Evolutionary conservation across 2,888 invertebrate species (phyloP).

Genomic region (Drosophila greeni): DNA sequence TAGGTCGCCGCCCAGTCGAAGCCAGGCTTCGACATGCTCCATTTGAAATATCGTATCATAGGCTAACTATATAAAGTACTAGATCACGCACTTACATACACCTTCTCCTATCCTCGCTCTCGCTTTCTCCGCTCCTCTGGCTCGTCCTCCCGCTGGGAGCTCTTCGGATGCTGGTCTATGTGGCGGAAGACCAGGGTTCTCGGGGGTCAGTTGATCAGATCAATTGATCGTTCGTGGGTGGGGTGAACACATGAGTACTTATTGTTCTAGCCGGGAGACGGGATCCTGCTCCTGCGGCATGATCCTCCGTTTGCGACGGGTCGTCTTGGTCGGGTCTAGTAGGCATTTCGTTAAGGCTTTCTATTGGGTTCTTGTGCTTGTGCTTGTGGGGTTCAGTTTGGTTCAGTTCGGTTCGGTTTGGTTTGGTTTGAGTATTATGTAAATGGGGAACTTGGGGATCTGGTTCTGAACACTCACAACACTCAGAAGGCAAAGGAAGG

Average conservation of each 20-base stretch:
- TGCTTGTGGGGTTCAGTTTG: conserved; percentile 5
- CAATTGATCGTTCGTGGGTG: conserved; percentile 27
- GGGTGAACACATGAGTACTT: conserved; percentile 55
- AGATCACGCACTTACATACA: conserved; percentile 34
- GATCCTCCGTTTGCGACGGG: neutral
- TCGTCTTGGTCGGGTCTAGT: conserved; percentile 5
- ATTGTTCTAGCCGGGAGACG: conserved; percentile 47
- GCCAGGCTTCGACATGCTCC: conserved; percentile 56
- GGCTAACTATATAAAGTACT: conserved; percentile 36
- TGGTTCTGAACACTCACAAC: neutral
- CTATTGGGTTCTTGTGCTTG: conserved; percentile 13
- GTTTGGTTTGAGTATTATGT: neutral
- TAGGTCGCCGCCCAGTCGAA: conserved; percentile 36
- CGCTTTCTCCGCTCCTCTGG: neutral
- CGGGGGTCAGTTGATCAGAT: neutral
- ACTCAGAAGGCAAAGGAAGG: neutral
- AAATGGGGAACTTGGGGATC: neutral
- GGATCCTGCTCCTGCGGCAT: conserved; percentile 6
- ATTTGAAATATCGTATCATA: conserved; percentile 32
- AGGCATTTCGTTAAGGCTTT: conserved; percentile 31
- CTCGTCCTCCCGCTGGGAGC: no score
- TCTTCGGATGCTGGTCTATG: no score
- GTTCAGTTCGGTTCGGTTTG: neutral
- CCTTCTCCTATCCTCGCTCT: neutral
- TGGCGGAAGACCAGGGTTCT: no score